Base-by-base conservation (phyloP, 2,888 invertebrate genomes). In the Troglohyphantes excavatus region DNA sequence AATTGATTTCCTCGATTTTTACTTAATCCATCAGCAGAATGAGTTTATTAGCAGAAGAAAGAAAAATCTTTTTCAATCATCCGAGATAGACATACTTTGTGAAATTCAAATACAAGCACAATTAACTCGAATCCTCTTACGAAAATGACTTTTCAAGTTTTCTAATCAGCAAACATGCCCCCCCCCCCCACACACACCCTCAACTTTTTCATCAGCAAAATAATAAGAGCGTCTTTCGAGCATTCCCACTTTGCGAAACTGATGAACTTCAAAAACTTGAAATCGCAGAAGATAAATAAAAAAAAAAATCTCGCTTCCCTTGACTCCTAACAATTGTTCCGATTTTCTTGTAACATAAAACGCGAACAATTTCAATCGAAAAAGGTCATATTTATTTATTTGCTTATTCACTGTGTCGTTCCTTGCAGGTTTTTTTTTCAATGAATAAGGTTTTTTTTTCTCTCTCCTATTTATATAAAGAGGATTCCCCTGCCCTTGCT, bases 301-400 rank as follows among this genome's bases (percentile, higher is more conserved):
- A 46, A 65, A 75, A 75, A 75, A 79, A 59, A 23, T 23, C 17
- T 73, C 46, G 61, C 33, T 63, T 33, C 86, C 39, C 39, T 39
- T 27, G 27, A 27, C 19, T 43, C 43, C 46, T 21, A 73, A 63
- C 87, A 87, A 87, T 87, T 73, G 87, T 87, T 73, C 86, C 86
- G 86, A 87, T 87, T 87, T 39, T 79, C 79, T 87, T 72, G 87
- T 87, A 87, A 87, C 79, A 87, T 79, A 73, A 87, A 72, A 87
- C 72, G 29, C 79, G 79, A 81, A 76, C 87, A 79, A 72, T 87
- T 87, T 68, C 79, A 72, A 72, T 73, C 73, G 63, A 39, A 70
- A 63, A 79, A 29, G 43, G 87, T 39, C 61, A 78, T 84, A 76
- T 75, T 85, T 85, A 75, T 75, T 75, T 75, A 76, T 85, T 85